These are phyloP conservation scores for Eumeta japonica DNA, from an alignment of 1,140 invertebrate species.

Conservation along the genomic window DNA sequence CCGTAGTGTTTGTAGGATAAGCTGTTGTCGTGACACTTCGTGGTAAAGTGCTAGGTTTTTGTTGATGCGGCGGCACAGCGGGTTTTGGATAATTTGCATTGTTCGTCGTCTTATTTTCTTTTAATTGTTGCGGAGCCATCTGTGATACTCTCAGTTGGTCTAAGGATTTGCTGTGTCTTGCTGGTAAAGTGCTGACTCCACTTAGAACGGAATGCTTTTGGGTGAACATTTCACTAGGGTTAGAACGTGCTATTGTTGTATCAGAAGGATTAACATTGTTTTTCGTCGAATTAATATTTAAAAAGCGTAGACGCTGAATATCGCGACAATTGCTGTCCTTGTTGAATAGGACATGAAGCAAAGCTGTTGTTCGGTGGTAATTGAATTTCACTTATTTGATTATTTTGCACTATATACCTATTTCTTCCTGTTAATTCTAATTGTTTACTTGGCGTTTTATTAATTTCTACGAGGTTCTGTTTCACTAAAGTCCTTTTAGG, in stretches of 20 bases:
- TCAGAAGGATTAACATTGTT: constrained; percentile 25
- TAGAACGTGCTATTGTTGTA: constrained; percentile 28
- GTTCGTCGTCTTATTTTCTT: constrained; percentile 36
- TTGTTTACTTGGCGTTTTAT: constrained; percentile 44
- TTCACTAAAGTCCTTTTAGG: constrained; percentile 49
- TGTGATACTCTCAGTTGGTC: constrained; percentile 68
- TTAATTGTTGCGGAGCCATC: constrained; percentile 38
- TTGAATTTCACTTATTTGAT: constrained; percentile 56
- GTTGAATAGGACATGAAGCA: constrained; percentile 45
- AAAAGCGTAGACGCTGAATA: constrained; percentile 61
- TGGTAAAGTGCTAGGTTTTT: constrained; percentile 51
- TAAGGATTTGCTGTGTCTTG: constrained; percentile 76
- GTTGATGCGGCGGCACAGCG: constrained; percentile 28
- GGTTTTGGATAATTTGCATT: constrained; percentile 40
- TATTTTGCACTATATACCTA: constrained; percentile 55
- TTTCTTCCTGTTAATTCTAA: constrained; percentile 50
- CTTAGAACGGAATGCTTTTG: constrained; percentile 45
- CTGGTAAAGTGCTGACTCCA: constrained; percentile 60
- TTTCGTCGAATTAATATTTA: constrained; percentile 49
- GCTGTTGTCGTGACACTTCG: constrained; percentile 48
- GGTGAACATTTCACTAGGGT: constrained; percentile 27
- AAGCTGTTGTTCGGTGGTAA: constrained; percentile 46
- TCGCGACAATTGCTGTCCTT: constrained; percentile 54
- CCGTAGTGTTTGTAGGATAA: constrained; percentile 45
- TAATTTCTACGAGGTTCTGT: constrained; percentile 48